phyloP scores from a whole-genome alignment of 2,113 vertebrate species.

The Sarotherodon lohbergeri region DNA sequence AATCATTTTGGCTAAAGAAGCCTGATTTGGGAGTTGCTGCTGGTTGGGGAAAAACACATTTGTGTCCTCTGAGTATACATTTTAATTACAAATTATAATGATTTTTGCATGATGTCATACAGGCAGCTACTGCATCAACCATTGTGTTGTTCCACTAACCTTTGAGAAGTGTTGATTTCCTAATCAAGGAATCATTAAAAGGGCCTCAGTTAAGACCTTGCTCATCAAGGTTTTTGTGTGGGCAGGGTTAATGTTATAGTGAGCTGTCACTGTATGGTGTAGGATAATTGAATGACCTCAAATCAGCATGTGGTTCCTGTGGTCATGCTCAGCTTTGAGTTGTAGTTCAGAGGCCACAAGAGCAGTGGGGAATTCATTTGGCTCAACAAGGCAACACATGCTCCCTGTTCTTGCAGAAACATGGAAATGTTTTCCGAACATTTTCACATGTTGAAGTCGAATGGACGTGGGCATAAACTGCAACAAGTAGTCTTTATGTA shows the following conservation, averaged over 20 bases:
- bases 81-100: not conserved
- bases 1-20: conserved; percentile 14
- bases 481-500: conserved; percentile 51
- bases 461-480: conserved; percentile 16
- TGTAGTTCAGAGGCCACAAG: conserved; percentile 23
- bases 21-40: not conserved
- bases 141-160: not conserved
- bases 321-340: conserved; percentile 31
- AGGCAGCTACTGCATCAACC: not conserved
- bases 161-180: conserved; percentile 7
- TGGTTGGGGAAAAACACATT: not conserved
- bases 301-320: conserved; percentile 41
- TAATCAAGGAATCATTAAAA: conserved; percentile 8
- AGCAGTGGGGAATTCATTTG: conserved; percentile 18
- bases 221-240: not conserved
- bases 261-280: not conserved
- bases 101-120: conserved; percentile 25
- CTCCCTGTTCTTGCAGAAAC: conserved; percentile 21
- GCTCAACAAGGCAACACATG: conserved; percentile 1
- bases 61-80: not conserved
- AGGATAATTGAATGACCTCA: conserved; percentile 46
- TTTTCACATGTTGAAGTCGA: conserved; percentile 13
- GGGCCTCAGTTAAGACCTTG: not conserved
- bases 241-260: conserved; percentile 1
- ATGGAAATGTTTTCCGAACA: conserved; percentile 18